These are phyloP conservation scores for Zaprionus ghesquierei DNA, from an alignment of 1,140 invertebrate genomes.

Conservation along the genomic window DNA sequence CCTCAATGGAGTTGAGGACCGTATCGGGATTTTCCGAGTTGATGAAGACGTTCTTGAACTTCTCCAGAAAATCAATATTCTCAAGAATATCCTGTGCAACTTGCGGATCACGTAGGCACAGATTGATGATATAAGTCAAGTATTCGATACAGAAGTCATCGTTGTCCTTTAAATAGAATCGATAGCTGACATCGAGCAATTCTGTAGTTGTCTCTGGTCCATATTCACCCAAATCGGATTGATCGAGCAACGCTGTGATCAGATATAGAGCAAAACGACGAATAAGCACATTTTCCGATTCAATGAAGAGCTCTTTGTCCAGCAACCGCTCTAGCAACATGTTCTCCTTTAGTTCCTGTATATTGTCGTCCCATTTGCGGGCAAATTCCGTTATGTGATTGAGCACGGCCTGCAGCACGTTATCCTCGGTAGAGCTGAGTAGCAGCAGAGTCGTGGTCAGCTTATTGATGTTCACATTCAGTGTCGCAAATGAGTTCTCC, in stretches of 20 bases:
- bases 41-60: constrained; percentile 50
- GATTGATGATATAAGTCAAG: constrained; percentile 60
- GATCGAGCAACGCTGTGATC: constrained; percentile 55
- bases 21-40: constrained; percentile 72
- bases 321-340: constrained; percentile 52
- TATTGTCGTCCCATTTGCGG: constrained; percentile 55
- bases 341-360: constrained; percentile 48
- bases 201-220: constrained; percentile 38
- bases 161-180: constrained; percentile 49
- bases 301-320: constrained; percentile 59
- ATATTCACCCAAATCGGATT: constrained; percentile 52
- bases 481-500: constrained; percentile 48
- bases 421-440: constrained; percentile 62
- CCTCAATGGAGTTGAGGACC: constrained; percentile 61
- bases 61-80: constrained; percentile 53
- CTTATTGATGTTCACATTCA: constrained; percentile 53
- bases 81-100: constrained; percentile 48
- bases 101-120: constrained; percentile 67
- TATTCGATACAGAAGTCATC: constrained; percentile 76
- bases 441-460: constrained; percentile 59
- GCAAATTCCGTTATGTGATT: constrained; percentile 67
- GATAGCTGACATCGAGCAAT: constrained; percentile 40
- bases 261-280: constrained; percentile 64
- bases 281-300: constrained; percentile 46
- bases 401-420: constrained; percentile 53